phyloP scores from a whole-genome alignment of 2,888 invertebrate species.

The Diarsia dahlii region DNA sequence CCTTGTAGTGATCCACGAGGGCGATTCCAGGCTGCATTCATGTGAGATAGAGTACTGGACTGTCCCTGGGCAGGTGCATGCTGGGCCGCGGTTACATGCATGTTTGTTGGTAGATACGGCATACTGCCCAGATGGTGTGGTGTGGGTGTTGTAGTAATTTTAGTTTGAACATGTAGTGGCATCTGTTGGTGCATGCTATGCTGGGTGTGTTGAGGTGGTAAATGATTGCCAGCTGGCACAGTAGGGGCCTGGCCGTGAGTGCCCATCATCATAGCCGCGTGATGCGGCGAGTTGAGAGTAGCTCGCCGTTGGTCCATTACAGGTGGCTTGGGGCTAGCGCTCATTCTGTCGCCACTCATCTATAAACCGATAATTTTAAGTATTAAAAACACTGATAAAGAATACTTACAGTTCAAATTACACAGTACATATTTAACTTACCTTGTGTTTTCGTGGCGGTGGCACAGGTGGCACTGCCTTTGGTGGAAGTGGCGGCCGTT shows the following conservation, averaged over 20 bases:
- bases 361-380: slow-evolving; percentile 48
- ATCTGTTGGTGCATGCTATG: slow-evolving; percentile 62
- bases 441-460: slow-evolving; percentile 88
- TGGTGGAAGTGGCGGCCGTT: slow-evolving; percentile 87
- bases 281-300: slow-evolving; percentile 72
- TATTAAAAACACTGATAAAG: not conserved
- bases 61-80: slow-evolving; percentile 72
- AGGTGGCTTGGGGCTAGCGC: slow-evolving; percentile 83
- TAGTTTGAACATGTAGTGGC: slow-evolving; percentile 76
- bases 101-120: slow-evolving; percentile 81
- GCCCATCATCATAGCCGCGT: slow-evolving; percentile 63
- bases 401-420: not conserved
- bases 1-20: slow-evolving; percentile 81
- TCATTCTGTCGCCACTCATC: slow-evolving; percentile 81
- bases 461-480: slow-evolving; percentile 87
- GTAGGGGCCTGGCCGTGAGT: slow-evolving; percentile 42
- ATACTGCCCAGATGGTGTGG: slow-evolving; percentile 80
- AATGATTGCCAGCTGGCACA: slow-evolving; percentile 67
- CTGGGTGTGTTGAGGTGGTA: slow-evolving; percentile 66
- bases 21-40: slow-evolving; percentile 79
- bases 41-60: slow-evolving; percentile 77
- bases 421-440: slow-evolving; percentile 52
- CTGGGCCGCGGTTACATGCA: slow-evolving; percentile 72
- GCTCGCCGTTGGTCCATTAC: slow-evolving; percentile 78
- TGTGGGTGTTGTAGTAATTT: slow-evolving; percentile 67